Evolutionary conservation across 2,113 vertebrate species (phyloP).

Genomic region (Ciconia stormi): DNA sequence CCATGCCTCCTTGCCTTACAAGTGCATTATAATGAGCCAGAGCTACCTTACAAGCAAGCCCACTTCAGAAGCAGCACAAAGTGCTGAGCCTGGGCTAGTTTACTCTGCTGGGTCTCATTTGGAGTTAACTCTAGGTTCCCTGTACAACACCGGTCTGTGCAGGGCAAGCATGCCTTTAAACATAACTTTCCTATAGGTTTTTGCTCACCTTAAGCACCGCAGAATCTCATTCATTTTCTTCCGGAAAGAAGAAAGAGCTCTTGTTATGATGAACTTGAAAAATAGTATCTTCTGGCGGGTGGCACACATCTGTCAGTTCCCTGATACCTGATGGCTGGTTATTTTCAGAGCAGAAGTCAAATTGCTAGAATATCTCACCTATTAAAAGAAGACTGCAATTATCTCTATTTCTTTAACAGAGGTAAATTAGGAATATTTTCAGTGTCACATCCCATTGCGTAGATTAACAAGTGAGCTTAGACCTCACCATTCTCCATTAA

Average conservation of each 20-base stretch:
- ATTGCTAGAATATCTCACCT: neutral
- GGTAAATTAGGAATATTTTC: neutral
- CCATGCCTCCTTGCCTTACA: neutral
- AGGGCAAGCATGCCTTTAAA: neutral
- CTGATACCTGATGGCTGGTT: neutral
- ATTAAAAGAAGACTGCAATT: neutral
- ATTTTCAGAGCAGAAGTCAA: neutral
- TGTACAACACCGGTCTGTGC: neutral
- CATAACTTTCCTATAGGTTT: neutral
- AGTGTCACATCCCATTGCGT: neutral
- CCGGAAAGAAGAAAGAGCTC: neutral
- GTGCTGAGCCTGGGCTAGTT: neutral
- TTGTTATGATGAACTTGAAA: neutral
- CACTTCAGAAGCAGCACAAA: neutral
- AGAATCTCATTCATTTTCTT: neutral
- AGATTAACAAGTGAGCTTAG: constrained; percentile 30
- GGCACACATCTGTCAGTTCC: neutral
- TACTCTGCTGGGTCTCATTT: neutral
- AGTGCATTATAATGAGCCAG: neutral
- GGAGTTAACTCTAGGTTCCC: neutral
- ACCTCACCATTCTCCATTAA: constrained; percentile 3
- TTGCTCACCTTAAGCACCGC: neutral
- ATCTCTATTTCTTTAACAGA: neutral
- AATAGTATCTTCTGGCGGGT: neutral
- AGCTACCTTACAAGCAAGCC: neutral